Conservation (phyloP, 1,140 invertebrate species). For the Acromyrmex heyeri region DNA sequence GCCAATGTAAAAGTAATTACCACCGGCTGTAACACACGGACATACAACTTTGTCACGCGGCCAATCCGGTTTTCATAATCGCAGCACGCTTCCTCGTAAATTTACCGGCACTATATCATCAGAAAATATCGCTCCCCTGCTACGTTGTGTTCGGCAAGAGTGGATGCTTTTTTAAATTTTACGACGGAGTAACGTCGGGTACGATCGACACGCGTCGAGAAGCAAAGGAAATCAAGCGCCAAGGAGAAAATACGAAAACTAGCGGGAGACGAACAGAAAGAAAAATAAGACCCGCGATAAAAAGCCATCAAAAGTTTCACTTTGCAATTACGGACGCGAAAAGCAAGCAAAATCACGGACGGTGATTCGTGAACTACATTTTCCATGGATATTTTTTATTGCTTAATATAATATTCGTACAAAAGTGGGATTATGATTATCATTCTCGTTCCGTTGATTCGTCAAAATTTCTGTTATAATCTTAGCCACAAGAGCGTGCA, state of each 20-base stretch:
- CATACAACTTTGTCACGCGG: constrained; percentile 65
- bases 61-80: constrained; percentile 67
- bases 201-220: constrained; percentile 43
- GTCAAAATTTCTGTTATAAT: constrained; percentile 21
- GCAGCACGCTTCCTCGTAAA: constrained; percentile 67
- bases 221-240: constrained; percentile 20
- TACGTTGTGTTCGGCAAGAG: constrained; percentile 37
- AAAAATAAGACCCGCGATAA: constrained; percentile 5
- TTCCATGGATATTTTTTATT: constrained; percentile 5
- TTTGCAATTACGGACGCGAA: constrained; percentile 21
- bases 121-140: constrained; percentile 63
- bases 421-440: not conserved
- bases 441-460: not conserved
- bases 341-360: constrained; percentile 33
- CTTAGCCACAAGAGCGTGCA: not conserved
- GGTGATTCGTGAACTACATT: constrained; percentile 12
- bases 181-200: constrained; percentile 5
- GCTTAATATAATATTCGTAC: constrained; percentile 21
- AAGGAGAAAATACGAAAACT: constrained; percentile 43
- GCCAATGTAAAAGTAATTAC: constrained; percentile 71
- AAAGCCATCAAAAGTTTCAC: constrained; percentile 13
- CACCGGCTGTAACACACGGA: constrained; percentile 1
- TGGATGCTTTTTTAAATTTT: constrained; percentile 41
- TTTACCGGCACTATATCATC: constrained; percentile 61
- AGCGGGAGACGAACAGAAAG: constrained; percentile 5